Conservation (phyloP, 2,888 invertebrate genomes). For the Phragmatobia fuliginosa region DNA sequence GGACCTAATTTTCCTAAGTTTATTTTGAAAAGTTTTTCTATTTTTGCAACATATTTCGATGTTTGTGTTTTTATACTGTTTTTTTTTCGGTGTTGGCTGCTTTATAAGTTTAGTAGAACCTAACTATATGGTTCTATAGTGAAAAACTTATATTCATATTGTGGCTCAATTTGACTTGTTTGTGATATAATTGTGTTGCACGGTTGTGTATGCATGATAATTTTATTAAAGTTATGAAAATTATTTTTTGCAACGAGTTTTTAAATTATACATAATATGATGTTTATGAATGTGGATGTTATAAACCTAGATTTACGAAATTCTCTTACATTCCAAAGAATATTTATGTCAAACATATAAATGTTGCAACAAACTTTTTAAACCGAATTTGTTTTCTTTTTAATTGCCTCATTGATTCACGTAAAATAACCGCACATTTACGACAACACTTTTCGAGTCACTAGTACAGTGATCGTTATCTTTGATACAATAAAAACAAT, state of each 20-base stretch:
- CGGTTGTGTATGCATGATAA: conserved; percentile 47
- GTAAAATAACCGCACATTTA: no score
- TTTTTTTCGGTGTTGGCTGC: not conserved
- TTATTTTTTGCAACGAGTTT: not conserved
- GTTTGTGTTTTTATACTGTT: not conserved
- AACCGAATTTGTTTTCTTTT: no score
- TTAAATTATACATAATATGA: not conserved
- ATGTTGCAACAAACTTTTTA: no score
- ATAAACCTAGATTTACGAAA: not conserved
- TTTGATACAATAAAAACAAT: no score
- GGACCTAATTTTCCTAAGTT: not conserved
- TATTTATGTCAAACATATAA: no score
- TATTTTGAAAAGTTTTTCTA: not conserved
- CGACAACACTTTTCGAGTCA: no score
- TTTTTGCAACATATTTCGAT: not conserved
- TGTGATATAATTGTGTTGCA: conserved; percentile 26
- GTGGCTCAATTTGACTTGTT: not conserved
- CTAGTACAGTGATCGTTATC: no score
- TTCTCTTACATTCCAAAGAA: not conserved
- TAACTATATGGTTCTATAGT: not conserved
- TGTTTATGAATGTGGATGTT: not conserved
- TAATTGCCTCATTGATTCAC: no score
- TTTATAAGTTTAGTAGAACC: not conserved
- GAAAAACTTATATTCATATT: not conserved
- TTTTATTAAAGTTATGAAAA: conserved; percentile 27